phyloP scores from a whole-genome alignment of 2,888 invertebrate genomes.

The Zaprionus obscuricornis region DNA sequence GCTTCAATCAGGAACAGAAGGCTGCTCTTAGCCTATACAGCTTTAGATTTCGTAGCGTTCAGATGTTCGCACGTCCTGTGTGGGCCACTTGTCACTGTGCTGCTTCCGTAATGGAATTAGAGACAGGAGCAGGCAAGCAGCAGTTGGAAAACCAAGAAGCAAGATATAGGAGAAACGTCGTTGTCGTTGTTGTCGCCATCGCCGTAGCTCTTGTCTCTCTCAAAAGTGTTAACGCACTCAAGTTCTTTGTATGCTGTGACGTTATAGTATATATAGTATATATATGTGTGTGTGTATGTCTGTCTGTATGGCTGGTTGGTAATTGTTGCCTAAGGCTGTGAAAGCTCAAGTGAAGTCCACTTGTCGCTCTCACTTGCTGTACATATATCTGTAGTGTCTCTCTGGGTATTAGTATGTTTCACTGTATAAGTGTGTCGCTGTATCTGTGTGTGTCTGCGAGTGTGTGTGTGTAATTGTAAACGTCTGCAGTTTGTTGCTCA shows the following conservation, averaged over 20 bases:
- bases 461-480: conserved; percentile 59
- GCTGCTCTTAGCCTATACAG: conserved; percentile 15
- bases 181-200: no score
- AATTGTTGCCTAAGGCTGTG: conserved; percentile 58
- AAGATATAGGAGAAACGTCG: conserved; percentile 27
- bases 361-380: conserved; percentile 38
- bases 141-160: not conserved
- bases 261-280: not conserved
- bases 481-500: conserved; percentile 71
- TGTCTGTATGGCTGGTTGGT: conserved; percentile 43
- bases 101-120: conserved; percentile 76
- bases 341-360: conserved; percentile 53
- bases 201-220: conserved; percentile 37
- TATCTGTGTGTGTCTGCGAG: conserved; percentile 9
- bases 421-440: conserved; percentile 1
- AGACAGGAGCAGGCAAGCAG: conserved; percentile 25
- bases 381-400: not conserved
- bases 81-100: conserved; percentile 74
- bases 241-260: conserved; percentile 46
- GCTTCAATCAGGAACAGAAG: conserved; percentile 42
- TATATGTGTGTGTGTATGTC: conserved; percentile 7
- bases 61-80: no score
- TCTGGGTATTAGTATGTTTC: not conserved
- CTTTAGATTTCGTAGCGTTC: no score
- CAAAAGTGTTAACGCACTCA: conserved; percentile 74